Evolutionary conservation across 1,140 invertebrate species (phyloP), one percentile per base, ranked within the genome.

Genomic region (Sminthurides bifidus): DNA sequence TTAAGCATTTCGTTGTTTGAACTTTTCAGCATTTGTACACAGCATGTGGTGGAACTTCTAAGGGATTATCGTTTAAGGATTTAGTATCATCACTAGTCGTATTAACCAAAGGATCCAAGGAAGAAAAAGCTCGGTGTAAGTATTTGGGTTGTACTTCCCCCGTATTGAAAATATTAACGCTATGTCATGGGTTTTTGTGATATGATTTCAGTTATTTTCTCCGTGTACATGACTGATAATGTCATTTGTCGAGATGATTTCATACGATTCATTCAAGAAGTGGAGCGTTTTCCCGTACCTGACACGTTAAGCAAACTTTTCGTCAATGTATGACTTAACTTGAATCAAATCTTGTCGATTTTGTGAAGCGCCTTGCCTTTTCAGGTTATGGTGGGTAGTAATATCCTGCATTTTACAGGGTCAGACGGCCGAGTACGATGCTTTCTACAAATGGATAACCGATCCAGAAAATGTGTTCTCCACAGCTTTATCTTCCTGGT

Each of bases 51-150:
- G 87, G 86, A 29, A 82, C 79, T 24, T 71, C 76, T 24, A 81
- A 85, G 68, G 87, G 87, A n/a, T 82, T 92, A 54, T 75, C 75
- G 17, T 85, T 87, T 58, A 84, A 84, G 67, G 87, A 92, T 62
- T 72, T 92, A 12, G 70, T 91, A 14, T 85, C 83, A 71, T 85
- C 85, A 2, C 73, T 92, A 38, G 85, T 91, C 33, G 76, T 91
- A 0, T 75, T 92, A 6, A 89, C 87, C 3, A 80, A 85, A 65
- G 87, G 87, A 46, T 81, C 77, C 17, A 75, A 80, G 61, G 85
- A 89, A 63, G 87, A 92, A 68, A 89, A 86, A 77, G 82, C 86
- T 46, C 85, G 82, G 72, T 76, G 86, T 90, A 77, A 79, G 76
- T 71, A 21, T 23, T 15, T 29, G 50, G 23, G 6, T 50, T 27